A percentile compares a stretch with the other conserved stretches of the same genome.
These are phyloP conservation scores for Rana temporaria DNA, from an alignment of 2,113 vertebrate species.

Conservation along the genomic window DNA sequence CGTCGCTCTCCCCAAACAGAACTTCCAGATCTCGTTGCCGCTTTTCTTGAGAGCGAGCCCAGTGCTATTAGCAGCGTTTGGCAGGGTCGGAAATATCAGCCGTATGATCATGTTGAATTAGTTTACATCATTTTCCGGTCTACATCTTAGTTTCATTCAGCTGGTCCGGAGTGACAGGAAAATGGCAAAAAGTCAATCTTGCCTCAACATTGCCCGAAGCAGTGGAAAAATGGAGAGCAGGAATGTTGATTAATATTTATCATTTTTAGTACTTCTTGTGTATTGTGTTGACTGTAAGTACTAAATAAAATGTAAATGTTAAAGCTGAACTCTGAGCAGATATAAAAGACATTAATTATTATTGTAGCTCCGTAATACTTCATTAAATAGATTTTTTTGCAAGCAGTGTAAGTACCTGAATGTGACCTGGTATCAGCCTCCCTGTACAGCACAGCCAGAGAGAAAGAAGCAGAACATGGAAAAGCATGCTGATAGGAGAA, in stretches of 20 bases:
- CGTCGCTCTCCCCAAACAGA: constrained; percentile 24
- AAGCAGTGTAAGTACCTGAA: too few species aligned
- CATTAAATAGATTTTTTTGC: too few species aligned
- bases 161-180: constrained; percentile 7
- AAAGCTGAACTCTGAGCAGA: too few species aligned
- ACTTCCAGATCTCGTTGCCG: constrained; percentile 24
- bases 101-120: constrained; percentile 25
- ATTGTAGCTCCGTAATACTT: too few species aligned
- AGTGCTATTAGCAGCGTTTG: constrained; percentile 22
- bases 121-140: constrained; percentile 14
- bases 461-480: too few species aligned
- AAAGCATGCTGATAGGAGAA: too few species aligned
- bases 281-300: not conserved
- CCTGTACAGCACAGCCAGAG: too few species aligned
- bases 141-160: constrained; percentile 8
- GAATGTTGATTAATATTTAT: not conserved
- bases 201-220: not conserved
- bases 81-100: not conserved
- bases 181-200: constrained; percentile 6
- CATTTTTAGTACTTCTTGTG: not conserved
- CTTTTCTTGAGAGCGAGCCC: constrained; percentile 37
- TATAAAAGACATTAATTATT: too few species aligned
- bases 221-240: not conserved
- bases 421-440: too few species aligned
- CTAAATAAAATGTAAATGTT: too few species aligned